Percentiles rank a stretch among this genome's conserved stretches.
Evolutionary conservation across 2,113 vertebrate genomes (phyloP).

Genomic region (Aramus guarauna): DNA sequence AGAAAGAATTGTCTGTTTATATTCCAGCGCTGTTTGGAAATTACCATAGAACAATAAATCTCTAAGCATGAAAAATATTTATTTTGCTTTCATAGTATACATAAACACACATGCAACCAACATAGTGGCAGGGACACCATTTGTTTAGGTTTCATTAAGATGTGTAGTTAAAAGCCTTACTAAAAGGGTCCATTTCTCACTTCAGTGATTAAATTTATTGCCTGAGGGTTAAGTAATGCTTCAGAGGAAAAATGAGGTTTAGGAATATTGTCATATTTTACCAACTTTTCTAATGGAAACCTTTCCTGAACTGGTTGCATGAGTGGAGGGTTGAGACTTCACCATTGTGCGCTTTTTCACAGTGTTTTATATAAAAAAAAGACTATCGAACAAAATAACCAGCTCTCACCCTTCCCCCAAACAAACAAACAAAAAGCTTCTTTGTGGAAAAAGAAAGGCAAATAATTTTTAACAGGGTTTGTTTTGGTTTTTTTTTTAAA

Average conservation of each 20-base stretch:
- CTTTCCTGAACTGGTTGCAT: background rate
- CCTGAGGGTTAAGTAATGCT: slow-evolving; percentile 9
- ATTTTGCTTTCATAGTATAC: background rate
- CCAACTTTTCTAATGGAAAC: background rate
- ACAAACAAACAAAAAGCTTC: background rate
- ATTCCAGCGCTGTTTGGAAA: background rate
- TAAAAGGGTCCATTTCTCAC: slow-evolving; percentile 46
- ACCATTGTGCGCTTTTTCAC: background rate
- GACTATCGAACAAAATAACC: background rate
- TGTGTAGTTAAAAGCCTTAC: slow-evolving; percentile 33
- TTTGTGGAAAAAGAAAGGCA: background rate
- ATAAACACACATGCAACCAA: slow-evolving; percentile 12
- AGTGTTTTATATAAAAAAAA: background rate
- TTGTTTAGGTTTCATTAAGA: slow-evolving; percentile 45
- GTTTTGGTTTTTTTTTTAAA: no score
- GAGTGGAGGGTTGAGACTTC: background rate
- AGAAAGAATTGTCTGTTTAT: background rate
- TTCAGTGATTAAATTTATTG: slow-evolving; percentile 11
- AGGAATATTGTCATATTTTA: background rate
- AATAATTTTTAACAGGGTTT: background rate
- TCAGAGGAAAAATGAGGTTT: slow-evolving; percentile 12
- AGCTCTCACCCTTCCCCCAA: background rate
- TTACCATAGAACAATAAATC: slow-evolving; percentile 12
- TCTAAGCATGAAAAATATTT: slow-evolving; percentile 32
- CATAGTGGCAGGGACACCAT: background rate